Percentiles rank a stretch among this genome's conserved stretches.
Evolutionary conservation across 2,888 invertebrate species (phyloP).

Genomic region (Apamea epomidion): DNA sequence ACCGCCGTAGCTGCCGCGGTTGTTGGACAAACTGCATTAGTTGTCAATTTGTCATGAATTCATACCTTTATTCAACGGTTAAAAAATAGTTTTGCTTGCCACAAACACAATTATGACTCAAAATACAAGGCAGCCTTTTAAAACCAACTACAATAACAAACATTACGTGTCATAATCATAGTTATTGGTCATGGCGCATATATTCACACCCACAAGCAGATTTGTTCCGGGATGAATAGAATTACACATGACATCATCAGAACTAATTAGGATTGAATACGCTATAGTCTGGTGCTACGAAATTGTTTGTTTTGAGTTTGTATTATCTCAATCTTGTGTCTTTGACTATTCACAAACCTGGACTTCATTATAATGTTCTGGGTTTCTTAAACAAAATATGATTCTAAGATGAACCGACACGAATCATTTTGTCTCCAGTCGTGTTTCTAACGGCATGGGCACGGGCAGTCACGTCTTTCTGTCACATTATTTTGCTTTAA

Average conservation of each 20-base stretch:
- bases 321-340: not conserved
- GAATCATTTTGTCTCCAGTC: not conserved
- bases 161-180: constrained; percentile 5
- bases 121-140: constrained; percentile 3
- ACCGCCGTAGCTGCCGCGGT: not conserved
- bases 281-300: not conserved
- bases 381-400: not conserved
- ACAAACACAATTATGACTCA: not conserved
- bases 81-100: not conserved
- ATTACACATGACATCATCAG: constrained; percentile 56
- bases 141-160: constrained; percentile 23
- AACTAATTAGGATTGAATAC: constrained; percentile 52
- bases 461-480: not conserved
- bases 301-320: constrained; percentile 16
- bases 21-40: not conserved
- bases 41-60: not conserved
- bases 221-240: constrained; percentile 47
- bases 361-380: not conserved
- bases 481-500: not conserved
- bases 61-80: not conserved
- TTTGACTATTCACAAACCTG: not conserved
- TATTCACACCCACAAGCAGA: constrained; percentile 50
- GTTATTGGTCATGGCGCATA: constrained; percentile 43
- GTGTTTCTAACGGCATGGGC: not conserved
- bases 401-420: not conserved